These are phyloP conservation scores for Caenorhabditis doughertyi DNA, from an alignment of 2,888 invertebrate genomes.

Conservation along the genomic window DNA sequence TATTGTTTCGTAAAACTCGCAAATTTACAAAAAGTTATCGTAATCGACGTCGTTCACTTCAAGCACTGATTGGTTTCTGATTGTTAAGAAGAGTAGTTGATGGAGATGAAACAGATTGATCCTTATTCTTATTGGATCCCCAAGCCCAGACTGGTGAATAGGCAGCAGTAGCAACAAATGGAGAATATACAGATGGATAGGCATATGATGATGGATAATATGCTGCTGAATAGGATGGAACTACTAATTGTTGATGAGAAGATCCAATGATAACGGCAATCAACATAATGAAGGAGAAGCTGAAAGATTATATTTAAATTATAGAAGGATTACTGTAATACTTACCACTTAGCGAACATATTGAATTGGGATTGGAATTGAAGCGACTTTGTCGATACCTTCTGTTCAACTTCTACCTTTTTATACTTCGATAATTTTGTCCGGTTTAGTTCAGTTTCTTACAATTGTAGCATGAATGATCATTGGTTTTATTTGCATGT, in stretches of 20 bases:
- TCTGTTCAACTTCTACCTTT: too few relatives aligned
- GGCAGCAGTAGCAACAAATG: constrained; percentile 40
- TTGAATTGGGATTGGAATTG: constrained; percentile 23
- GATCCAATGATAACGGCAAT: constrained; percentile 42
- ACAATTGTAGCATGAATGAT: background rate
- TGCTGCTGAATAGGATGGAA: constrained; percentile 44
- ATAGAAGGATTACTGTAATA: background rate
- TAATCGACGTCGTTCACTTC: background rate
- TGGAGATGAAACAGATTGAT: constrained; percentile 1
- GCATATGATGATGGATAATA: constrained; percentile 46
- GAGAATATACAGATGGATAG: constrained; percentile 54
- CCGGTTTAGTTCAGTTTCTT: background rate
- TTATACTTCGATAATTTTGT: constrained; percentile 14
- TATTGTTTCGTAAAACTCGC: background rate
- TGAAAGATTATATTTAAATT: background rate
- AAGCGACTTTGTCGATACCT: too few relatives aligned
- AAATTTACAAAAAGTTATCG: constrained; percentile 13
- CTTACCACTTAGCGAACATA: constrained; percentile 57
- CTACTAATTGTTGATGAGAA: constrained; percentile 39
- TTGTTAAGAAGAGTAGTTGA: constrained; percentile 25
- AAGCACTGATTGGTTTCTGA: constrained; percentile 26
- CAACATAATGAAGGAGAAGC: constrained; percentile 38
- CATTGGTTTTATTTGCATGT: constrained; percentile 9
- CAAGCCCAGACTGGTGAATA: constrained; percentile 46
- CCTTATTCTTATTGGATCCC: constrained; percentile 57